phyloP scores from a whole-genome alignment of 2,797 vertebrate species.

The Vireo griseus region DNA sequence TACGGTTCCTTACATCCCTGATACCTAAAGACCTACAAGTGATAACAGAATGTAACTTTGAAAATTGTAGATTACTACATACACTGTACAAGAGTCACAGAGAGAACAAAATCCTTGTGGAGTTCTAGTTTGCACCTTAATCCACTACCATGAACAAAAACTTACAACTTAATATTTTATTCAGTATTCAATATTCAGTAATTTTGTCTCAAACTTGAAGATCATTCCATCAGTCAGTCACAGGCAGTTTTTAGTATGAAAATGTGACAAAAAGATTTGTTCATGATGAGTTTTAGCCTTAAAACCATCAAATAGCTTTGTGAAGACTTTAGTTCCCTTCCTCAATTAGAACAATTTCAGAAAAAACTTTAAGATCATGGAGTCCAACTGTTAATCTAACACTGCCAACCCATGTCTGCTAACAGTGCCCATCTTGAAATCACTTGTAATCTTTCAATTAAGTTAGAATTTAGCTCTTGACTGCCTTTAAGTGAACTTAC shows the following conservation, averaged over 20 bases:
- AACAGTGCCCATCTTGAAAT: neutral
- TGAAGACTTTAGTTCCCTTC: neutral
- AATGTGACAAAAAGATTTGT: neutral
- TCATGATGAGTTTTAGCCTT: neutral
- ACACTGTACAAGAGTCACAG: neutral
- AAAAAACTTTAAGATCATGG: neutral
- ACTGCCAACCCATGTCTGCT: neutral
- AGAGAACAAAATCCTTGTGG: neutral
- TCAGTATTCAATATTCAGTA: accelerated
- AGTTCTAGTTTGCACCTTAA: neutral
- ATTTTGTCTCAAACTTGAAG: neutral
- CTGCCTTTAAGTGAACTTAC: neutral
- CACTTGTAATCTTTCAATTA: neutral
- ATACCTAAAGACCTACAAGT: neutral
- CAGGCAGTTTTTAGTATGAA: neutral
- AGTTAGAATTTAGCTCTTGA: neutral
- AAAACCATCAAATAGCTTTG: neutral
- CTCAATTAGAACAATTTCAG: neutral
- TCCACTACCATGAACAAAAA: neutral
- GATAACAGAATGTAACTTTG: neutral
- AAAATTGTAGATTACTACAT: neutral
- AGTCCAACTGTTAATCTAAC: neutral
- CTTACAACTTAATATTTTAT: neutral
- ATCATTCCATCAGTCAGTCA: neutral
- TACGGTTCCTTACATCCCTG: neutral